Conservation (phyloP, 2,113 vertebrate genomes). For the Lathamus discolor region DNA sequence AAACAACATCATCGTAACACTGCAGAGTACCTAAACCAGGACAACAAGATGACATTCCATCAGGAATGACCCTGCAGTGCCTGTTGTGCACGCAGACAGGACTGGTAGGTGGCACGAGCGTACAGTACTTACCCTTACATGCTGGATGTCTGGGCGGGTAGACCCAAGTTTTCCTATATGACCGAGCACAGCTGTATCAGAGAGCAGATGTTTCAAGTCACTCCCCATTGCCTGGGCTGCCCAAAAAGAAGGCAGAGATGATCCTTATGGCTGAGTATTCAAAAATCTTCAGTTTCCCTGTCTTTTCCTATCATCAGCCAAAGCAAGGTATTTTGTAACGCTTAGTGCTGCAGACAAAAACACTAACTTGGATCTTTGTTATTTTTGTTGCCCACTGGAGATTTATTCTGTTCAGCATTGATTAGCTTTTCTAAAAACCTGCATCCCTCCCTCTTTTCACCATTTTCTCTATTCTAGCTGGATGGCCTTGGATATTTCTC, state of each 20-base stretch:
- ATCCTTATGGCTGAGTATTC: neutral
- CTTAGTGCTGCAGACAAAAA: neutral
- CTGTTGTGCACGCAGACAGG: neutral
- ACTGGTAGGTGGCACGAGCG: neutral
- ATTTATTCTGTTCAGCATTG: neutral
- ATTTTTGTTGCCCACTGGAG: neutral
- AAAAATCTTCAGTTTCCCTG: neutral
- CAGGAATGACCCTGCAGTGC: neutral
- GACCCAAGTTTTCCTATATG: rapidly evolving
- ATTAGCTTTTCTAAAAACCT: neutral
- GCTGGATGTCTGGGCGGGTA: neutral
- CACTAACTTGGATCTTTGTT: neutral
- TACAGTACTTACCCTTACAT: neutral
- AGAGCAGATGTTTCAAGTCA: neutral
- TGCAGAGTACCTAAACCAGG: rapidly evolving
- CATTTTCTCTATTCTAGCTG: neutral
- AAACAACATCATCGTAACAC: neutral
- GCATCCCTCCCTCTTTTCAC: neutral
- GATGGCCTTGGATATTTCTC: neutral
- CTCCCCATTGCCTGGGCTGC: neutral
- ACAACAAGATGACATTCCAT: neutral
- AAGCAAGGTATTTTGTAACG: neutral
- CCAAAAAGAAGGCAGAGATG: neutral
- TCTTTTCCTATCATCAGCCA: neutral
- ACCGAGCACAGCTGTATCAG: neutral